Base-by-base conservation (phyloP, 2,888 invertebrate species). In the Salticus scenicus region DNA sequence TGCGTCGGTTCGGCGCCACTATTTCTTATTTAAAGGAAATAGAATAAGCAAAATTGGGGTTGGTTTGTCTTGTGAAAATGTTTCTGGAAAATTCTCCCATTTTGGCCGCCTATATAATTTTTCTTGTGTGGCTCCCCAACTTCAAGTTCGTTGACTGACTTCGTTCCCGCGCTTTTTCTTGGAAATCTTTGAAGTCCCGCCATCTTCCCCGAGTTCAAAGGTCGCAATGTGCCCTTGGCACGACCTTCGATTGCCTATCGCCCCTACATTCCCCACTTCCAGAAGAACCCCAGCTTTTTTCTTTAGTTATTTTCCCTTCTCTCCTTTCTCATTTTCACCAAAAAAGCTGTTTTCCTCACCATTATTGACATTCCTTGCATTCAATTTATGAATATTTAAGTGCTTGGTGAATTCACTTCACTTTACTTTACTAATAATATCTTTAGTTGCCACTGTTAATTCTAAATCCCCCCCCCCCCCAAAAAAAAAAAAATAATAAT, bases 101-200 rank as follows among this genome's bases (percentile, higher is more conserved):
- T n/a, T n/a, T n/a, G n/a, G n/a, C n/a, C n/a, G n/a, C n/a, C n/a
- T n/a, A n/a, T n/a, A n/a, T n/a, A n/a, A n/a, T n/a, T n/a, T n/a
- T n/a, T n/a, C n/a, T n/a, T n/a, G n/a, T n/a, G n/a, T n/a, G n/a
- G n/a, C n/a, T n/a, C 57, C 24, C 12, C 1, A 24, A 24, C 20
- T n/a, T 24, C 24, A 12, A 57, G 57, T 57, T 57, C 57, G 12
- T 57, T 57, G 57, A 57, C 57, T 24, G n/a, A n/a, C 57, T 57
- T 1, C 5, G 2, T 57, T 57, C 57, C 57, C 57, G 57, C 57
- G 20, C 57, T 57, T 57, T n/a, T 57, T 57, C 57, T 57, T 57
- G 17, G 57, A 57, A 57, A 47, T 57, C 57, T 7, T 5, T 24
- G 24, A 57, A 57, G 24, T 5, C 57, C 57, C 57, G 17, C 57